Evolutionary conservation across 2,113 vertebrate genomes (phyloP), one percentile per base, ranked within the genome.

Genomic region (Sakesphorus luctuosus): DNA sequence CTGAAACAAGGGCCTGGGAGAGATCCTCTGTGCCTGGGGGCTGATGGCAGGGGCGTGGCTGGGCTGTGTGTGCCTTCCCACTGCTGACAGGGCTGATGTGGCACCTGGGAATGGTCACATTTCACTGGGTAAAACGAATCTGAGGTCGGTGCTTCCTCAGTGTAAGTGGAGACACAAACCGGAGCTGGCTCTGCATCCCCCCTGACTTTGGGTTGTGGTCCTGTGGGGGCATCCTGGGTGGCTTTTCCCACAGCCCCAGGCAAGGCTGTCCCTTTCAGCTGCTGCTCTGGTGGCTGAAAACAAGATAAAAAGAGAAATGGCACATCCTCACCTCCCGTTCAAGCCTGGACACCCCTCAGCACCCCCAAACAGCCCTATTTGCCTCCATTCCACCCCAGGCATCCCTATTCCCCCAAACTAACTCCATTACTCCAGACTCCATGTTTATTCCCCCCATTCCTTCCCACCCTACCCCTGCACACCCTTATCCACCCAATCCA

Each of bases 181-280:
- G 2, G 93, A 95, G 81, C 62, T 53, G 52, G 35, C 0, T 17
- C 12, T 0, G 8, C 0, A 2, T 2, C 68, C 0, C 3, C 21
- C 25, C 20, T 43, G n/a, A 14, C 18, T 74, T 10, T 53, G 14
- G 44, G 3, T 2, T 0, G 3, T 11, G 46, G 9, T 8, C 44
- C 35, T 33, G 49, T 11, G 2, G 2, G 61, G 7, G 9, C 17
- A 40, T 28, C 46, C 19, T 11, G 0, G 0, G 3, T 18, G 55
- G 2, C 20, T 76, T 31, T 63, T 63, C 71, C 49, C 20, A 10
- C 12, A 26, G 23, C n/a, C n/a, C 10, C 24, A 1, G 40, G 40
- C 40, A 43, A 6, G 40, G 14, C 40, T 43, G 40, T 43, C 40
- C 40, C 40, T 43, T 14, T 14, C 40, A 43, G 40, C 40, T 15